phyloP scores from a whole-genome alignment of 2,888 invertebrate genomes.

The Erpobdella octoculata region DNA sequence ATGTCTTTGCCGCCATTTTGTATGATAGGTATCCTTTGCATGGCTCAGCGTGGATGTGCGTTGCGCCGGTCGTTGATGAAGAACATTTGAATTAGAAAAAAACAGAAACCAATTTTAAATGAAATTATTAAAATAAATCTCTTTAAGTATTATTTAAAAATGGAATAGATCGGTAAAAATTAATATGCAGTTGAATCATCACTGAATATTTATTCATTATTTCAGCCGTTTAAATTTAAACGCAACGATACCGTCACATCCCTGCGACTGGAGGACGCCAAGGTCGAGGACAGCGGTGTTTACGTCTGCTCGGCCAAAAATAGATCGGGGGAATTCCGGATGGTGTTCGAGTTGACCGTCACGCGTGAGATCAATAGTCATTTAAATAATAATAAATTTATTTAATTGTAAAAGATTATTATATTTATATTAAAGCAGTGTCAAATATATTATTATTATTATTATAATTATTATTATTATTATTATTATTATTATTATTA shows the following conservation, averaged over 20 bases:
- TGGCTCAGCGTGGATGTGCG: no score
- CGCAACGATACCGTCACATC: background rate
- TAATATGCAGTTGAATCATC: no score
- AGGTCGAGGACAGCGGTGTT: conserved; percentile 3
- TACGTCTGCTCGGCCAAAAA: conserved; percentile 18
- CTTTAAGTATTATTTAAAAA: no score
- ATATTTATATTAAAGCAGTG: background rate
- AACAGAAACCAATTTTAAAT: no score
- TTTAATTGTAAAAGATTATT: background rate
- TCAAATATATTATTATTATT: background rate
- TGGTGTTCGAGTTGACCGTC: background rate
- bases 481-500: background rate
- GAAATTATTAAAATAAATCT: no score
- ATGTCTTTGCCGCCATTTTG: no score
- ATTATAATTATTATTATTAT: background rate
- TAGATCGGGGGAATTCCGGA: conserved; percentile 10
- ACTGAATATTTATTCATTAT: no score
- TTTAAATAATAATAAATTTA: background rate
- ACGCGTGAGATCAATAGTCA: background rate
- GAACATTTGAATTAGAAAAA: no score
- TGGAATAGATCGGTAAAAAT: no score
- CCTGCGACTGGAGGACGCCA: background rate
- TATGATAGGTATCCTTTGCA: no score
- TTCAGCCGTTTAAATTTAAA: background rate
- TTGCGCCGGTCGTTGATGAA: no score